Conservation (phyloP, 2,113 vertebrate genomes). For the Engystomops pustulosus region DNA sequence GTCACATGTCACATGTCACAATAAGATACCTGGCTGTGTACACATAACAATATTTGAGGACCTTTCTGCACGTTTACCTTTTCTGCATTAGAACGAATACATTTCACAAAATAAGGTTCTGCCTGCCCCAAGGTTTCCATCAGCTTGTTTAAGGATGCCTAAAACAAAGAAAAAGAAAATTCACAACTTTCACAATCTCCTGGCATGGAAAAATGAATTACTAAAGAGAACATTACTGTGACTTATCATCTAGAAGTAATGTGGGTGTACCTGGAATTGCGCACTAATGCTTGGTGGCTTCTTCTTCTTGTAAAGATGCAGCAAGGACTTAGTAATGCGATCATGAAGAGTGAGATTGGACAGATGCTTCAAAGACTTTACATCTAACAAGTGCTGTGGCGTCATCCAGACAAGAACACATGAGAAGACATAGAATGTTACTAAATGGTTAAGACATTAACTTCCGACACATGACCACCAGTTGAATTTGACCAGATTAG, state of each 20-base stretch:
- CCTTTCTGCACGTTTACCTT: slow-evolving; percentile 78
- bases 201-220: background rate
- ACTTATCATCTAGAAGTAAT: too few species aligned
- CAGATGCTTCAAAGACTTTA: slow-evolving; percentile 95
- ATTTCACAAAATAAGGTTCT: slow-evolving; percentile 98
- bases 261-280: slow-evolving; percentile 89
- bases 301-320: slow-evolving; percentile 98
- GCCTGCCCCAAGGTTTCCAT: slow-evolving; percentile 97
- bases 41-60: background rate
- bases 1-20: too few species aligned
- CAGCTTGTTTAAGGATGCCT: slow-evolving; percentile 95
- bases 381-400: slow-evolving; percentile 88
- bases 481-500: too few species aligned
- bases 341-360: slow-evolving; percentile 91
- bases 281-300: slow-evolving; percentile 97
- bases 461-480: too few species aligned
- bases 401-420: background rate
- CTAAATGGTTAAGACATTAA: too few species aligned
- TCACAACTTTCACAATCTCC: slow-evolving; percentile 2
- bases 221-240: background rate
- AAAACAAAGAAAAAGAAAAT: slow-evolving; percentile 58
- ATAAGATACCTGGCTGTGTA: too few species aligned
- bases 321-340: slow-evolving; percentile 96
- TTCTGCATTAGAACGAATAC: slow-evolving; percentile 96
- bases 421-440: background rate